These are phyloP conservation scores for Adelges cooleyi DNA, from an alignment of 1,140 invertebrate genomes.

Conservation along the genomic window DNA sequence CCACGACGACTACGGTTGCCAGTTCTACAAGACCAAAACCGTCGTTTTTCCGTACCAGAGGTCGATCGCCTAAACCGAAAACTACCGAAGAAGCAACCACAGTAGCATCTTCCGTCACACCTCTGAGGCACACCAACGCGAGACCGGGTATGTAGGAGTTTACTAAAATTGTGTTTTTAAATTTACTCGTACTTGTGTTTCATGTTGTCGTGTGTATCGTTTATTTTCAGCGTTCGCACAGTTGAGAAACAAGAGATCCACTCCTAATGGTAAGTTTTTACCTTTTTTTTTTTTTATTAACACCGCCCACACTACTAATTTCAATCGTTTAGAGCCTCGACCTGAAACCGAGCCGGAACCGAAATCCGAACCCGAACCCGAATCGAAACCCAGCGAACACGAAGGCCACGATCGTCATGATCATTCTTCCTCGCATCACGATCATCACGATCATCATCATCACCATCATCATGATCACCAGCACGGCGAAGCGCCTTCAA, in stretches of 20 bases:
- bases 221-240: constrained; percentile 6
- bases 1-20: not conserved
- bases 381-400: constrained; percentile 34
- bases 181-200: not conserved
- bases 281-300: too few relatives aligned
- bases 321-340: constrained; percentile 41
- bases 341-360: constrained; percentile 40
- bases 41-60: constrained; percentile 17
- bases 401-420: constrained; percentile 34
- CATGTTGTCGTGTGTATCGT: too few relatives aligned
- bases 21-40: constrained; percentile 19
- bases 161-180: not conserved
- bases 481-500: not conserved
- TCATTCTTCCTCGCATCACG: constrained; percentile 25
- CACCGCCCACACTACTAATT: too few relatives aligned
- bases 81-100: not conserved
- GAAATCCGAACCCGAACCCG: constrained; percentile 38
- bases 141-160: not conserved
- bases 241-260: constrained; percentile 33
- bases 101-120: not conserved
- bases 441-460: constrained; percentile 16
- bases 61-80: not conserved
- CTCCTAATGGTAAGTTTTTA: constrained; percentile 38
- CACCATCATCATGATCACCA: constrained; percentile 12
- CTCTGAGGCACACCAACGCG: not conserved